These are phyloP conservation scores for Sciurus carolinensis DNA, from an alignment of 2,797 vertebrate species.

Conservation along the genomic window DNA sequence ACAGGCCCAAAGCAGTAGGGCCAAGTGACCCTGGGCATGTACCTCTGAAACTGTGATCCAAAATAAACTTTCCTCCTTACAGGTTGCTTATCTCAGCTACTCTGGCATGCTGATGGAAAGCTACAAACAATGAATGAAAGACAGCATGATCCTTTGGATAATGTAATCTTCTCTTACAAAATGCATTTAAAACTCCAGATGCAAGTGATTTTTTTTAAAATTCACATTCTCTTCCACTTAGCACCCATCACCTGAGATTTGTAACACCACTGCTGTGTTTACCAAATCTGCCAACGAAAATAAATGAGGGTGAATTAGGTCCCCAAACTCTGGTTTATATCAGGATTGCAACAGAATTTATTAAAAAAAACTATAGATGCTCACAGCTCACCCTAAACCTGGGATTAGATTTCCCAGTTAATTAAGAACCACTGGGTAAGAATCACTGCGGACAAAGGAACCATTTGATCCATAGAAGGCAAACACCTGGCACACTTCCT, in stretches of 20 bases:
- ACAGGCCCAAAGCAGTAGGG: neutral
- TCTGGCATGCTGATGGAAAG: neutral
- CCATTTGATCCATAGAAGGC: neutral
- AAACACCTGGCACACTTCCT: no score
- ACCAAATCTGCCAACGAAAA: neutral
- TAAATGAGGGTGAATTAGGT: neutral
- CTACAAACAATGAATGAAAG: neutral
- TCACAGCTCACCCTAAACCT: neutral
- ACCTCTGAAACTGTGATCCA: neutral
- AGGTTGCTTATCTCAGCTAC: neutral
- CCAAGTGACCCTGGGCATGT: neutral
- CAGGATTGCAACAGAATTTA: neutral
- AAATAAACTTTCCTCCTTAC: neutral
- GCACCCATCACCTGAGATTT: conserved; percentile 4
- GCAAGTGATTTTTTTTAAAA: conserved; percentile 9
- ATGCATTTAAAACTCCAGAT: neutral
- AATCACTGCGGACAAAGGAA: neutral
- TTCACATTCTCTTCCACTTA: neutral
- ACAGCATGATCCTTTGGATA: neutral
- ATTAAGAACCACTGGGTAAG: neutral
- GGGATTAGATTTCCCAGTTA: neutral
- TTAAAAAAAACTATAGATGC: neutral
- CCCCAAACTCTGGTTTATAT: neutral
- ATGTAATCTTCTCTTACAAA: neutral
- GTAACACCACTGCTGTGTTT: neutral